Conservation (phyloP, 2,888 invertebrate genomes). For the Drosophila anomalata region DNA sequence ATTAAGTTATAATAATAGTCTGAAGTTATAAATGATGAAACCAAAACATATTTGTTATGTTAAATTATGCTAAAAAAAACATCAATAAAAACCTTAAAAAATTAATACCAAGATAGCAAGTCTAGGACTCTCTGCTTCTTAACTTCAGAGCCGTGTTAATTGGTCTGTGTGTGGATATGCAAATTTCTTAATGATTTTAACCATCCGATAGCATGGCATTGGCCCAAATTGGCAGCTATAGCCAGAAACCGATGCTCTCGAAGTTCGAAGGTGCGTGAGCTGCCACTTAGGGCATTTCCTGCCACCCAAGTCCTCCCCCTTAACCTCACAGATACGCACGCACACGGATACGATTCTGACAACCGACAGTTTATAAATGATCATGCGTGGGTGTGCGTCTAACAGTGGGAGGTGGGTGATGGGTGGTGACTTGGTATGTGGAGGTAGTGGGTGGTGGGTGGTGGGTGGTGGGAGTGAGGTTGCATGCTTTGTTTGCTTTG, state of each 20-base stretch:
- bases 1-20: too few relatives aligned
- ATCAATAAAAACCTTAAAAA: neutral
- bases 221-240: too few relatives aligned
- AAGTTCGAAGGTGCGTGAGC: slow-evolving; percentile 56
- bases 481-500: slow-evolving; percentile 39
- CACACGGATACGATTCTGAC: slow-evolving; percentile 34
- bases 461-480: slow-evolving; percentile 1
- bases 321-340: slow-evolving; percentile 10
- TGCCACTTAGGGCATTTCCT: slow-evolving; percentile 67
- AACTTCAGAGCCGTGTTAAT: slow-evolving; percentile 8
- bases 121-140: neutral
- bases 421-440: slow-evolving; percentile 8
- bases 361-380: slow-evolving; percentile 74
- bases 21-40: too few relatives aligned
- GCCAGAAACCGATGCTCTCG: neutral
- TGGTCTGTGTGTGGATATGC: slow-evolving; percentile 4
- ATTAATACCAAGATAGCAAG: neutral
- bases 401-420: slow-evolving; percentile 16
- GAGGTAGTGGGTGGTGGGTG: slow-evolving; percentile 2
- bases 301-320: slow-evolving; percentile 18
- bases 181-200: slow-evolving; percentile 2
- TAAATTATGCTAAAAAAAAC: neutral
- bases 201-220: neutral
- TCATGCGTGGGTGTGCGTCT: slow-evolving; percentile 48
- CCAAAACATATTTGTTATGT: too few relatives aligned